Evolutionary conservation across 2,888 invertebrate species (phyloP), one percentile per base, ranked within the genome.

Genomic region (Sylvicola cinctus): DNA sequence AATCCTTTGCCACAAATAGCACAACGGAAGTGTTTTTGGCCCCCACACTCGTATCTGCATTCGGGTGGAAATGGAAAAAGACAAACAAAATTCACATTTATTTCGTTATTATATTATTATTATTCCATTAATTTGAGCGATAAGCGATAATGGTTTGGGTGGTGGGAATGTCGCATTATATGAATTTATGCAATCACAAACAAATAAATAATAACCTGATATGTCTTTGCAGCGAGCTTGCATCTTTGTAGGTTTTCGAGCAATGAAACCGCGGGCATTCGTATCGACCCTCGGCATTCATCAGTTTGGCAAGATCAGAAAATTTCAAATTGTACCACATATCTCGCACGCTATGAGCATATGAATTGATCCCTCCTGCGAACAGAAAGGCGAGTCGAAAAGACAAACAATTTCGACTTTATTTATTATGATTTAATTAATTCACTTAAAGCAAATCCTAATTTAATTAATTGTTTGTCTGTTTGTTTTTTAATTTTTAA

Each of bases 11-110:
- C 63, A 51, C 77, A 78, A 42, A 60, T 53, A 43, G 65, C 64
- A 55, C 78, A 78, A 39, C 55, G 58, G 51, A 75, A 78, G 56
- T 69, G 70, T 36, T 71, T 71, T 42, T 66, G 69, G 37, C 68
- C 69, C 38, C 69, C 66, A 54, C 78, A 78, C 56, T 78, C 78
- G 53, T 74, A 74, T 54, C 70, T 73, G 37, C 5, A 14, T 40
- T 34, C 28, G 15, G 7, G 13, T n/a, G n/a, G n/a, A n/a, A n/a
- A n/a, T n/a, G n/a, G n/a, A 23, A 25, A 29, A 20, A 29, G 30
- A 29, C 8, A 30, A 32, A 32, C 29, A 27, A 29, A 29, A 17
- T n/a, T n/a, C n/a, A n/a, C n/a, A n/a, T n/a, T n/a, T n/a, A n/a
- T n/a, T n/a, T n/a, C n/a, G n/a, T n/a, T n/a, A n/a, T n/a, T n/a